These are phyloP conservation scores for Calliphora vicina DNA, from an alignment of 1,140 invertebrate species.

Conservation along the genomic window DNA sequence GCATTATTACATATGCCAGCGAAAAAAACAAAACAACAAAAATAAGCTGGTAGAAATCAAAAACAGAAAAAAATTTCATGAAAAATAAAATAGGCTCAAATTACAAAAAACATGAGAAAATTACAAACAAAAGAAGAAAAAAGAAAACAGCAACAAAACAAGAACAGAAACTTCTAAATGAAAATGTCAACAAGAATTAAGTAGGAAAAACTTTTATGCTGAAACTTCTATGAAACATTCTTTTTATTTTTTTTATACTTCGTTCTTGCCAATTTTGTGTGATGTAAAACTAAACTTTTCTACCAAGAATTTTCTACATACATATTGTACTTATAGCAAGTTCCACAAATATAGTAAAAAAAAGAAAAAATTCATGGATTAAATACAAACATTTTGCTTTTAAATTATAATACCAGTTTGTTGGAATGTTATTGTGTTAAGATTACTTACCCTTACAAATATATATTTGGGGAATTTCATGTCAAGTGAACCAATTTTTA, in stretches of 20 bases:
- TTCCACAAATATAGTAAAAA: too few relatives aligned
- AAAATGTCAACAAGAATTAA: slow-evolving; percentile 17
- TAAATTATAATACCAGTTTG: too few relatives aligned
- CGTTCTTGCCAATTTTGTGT: slow-evolving; percentile 20
- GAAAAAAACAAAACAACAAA: not conserved
- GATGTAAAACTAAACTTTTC: not conserved
- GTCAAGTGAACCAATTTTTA: too few relatives aligned
- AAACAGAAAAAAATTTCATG: not conserved
- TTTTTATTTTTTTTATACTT: not conserved
- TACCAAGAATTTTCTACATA: not conserved
- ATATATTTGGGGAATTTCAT: too few relatives aligned
- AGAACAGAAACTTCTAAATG: not conserved
- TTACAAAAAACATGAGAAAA: not conserved
- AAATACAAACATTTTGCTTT: too few relatives aligned
- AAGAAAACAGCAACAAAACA: not conserved
- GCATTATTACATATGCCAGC: not conserved
- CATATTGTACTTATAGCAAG: too few relatives aligned
- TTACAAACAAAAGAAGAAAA: not conserved
- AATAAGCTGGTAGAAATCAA: not conserved
- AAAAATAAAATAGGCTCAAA: slow-evolving; percentile 8
- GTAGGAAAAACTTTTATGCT: not conserved
- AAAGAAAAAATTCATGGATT: too few relatives aligned
- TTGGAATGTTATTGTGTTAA: too few relatives aligned
- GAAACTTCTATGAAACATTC: not conserved
- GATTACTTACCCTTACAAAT: too few relatives aligned